Evolutionary conservation across 1,140 invertebrate genomes (phyloP).

Genomic region (Diuraphis noxia): DNA sequence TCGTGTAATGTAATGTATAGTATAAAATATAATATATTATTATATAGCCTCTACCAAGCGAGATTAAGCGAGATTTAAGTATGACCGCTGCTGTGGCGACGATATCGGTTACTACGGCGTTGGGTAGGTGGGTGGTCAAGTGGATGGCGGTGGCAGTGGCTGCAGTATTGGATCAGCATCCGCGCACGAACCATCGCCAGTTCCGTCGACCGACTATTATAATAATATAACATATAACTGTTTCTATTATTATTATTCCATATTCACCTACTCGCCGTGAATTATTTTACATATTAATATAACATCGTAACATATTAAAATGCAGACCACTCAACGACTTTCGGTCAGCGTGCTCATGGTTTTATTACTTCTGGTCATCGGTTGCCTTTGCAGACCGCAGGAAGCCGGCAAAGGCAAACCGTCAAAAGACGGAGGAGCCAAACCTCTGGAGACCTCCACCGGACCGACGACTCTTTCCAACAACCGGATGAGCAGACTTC

Average conservation of each 20-base stretch:
- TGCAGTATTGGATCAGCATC: slow-evolving; percentile 16
- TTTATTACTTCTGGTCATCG: not conserved
- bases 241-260: not conserved
- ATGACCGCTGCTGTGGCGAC: not conserved
- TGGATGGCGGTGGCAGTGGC: not conserved
- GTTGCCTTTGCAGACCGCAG: slow-evolving; percentile 1
- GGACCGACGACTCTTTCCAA: not conserved
- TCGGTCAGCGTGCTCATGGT: not conserved
- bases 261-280: not conserved
- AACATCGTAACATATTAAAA: not conserved
- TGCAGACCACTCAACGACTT: not conserved
- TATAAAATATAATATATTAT: not conserved
- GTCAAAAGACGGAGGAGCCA: not conserved
- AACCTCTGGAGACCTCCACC: not conserved
- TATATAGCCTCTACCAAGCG: not conserved
- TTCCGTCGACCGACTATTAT: not conserved
- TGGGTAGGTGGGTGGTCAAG: not conserved
- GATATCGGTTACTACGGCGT: not conserved
- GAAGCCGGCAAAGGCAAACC: not conserved
- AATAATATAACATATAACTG: not conserved
- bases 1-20: too few relatives aligned
- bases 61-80: not conserved
- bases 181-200: not conserved
- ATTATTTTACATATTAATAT: not conserved
- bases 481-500: not conserved